Evolutionary conservation across 1,140 invertebrate genomes (phyloP), one percentile per base, ranked within the genome.

Genomic region (Cotesia vestalis): DNA sequence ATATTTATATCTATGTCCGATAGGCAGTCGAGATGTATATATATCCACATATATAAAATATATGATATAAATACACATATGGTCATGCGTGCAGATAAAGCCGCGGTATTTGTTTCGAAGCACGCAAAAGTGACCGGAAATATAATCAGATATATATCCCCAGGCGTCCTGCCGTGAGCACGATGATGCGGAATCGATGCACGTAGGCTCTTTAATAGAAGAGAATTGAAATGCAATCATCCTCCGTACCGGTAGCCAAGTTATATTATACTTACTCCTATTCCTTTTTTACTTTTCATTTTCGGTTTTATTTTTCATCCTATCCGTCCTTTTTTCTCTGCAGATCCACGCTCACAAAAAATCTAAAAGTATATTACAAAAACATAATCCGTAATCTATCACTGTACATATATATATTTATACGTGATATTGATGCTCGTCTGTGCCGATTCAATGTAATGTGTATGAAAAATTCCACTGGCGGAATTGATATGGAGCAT

Each of bases 211-310:
- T 72, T 72, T 72, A 67, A 72, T 72, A 72, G 64, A 72, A 72
- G 63, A 72, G 71, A 72, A 72, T 72, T 72, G 71, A 72, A 72
- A 68, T 67, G 71, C 71, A 72, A 72, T 72, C 71, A 72, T 72
- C 63, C 36, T 34, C 70, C 70, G 53, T 62, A 51, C 70, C 70
- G 53, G 70, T 72, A 72, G 70, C 70, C 62, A 72, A 53, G 62
- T 72, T 72, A 52, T 34, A 36, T 36, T 36, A 52, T 34, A 36
- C 55, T 36, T 62, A 36, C 12, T 36, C 5, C 11, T 69, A 60
- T 57, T 66, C 38, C 38, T n/a, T 17, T 55, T 17, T n/a, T 64
- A 17, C n/a, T 40, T 27, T 66, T 60, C 46, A 40, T 72, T 60
- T 55, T 66, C 27, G 27, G 27, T 27, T 27, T 27, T 27, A 27